Percentiles rank a stretch among this genome's conserved stretches.
These are phyloP conservation scores for Vireo griseus DNA, from an alignment of 2,797 vertebrate genomes.

Conservation along the genomic window DNA sequence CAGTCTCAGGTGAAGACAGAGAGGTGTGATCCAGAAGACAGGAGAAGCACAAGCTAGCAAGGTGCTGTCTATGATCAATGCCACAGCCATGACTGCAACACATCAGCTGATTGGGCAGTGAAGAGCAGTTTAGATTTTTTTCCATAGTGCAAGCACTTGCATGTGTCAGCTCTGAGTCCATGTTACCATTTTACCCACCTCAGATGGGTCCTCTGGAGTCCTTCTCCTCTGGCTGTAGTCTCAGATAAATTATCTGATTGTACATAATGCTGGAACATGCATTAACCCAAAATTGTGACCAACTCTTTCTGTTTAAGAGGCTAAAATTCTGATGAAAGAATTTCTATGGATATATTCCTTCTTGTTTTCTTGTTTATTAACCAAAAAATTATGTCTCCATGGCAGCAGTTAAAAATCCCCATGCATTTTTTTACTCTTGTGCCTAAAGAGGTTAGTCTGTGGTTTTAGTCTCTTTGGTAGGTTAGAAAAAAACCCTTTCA, in stretches of 20 bases:
- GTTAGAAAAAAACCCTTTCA: not conserved
- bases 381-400: not conserved
- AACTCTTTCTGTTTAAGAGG: not conserved
- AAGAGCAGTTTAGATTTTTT: slow-evolving; percentile 23
- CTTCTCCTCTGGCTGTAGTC: not conserved
- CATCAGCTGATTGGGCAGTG: slow-evolving; percentile 30
- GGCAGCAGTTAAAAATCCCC: not conserved
- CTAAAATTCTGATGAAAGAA: not conserved
- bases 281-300: not conserved
- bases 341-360: not conserved
- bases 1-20: not conserved
- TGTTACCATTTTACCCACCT: not conserved
- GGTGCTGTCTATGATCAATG: not conserved
- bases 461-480: not conserved
- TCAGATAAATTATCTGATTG: not conserved
- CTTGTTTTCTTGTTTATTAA: slow-evolving; percentile 21
- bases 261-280: not conserved
- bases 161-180: not conserved
- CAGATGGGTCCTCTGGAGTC: not conserved
- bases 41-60: not conserved
- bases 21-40: not conserved
- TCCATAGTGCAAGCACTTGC: not conserved
- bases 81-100: not conserved
- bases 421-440: not conserved
- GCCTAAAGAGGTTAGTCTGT: not conserved